A percentile compares a stretch with the other conserved stretches of the same genome.
phyloP scores from a whole-genome alignment of 2,888 invertebrate genomes.

The Ditula angustiorana region DNA sequence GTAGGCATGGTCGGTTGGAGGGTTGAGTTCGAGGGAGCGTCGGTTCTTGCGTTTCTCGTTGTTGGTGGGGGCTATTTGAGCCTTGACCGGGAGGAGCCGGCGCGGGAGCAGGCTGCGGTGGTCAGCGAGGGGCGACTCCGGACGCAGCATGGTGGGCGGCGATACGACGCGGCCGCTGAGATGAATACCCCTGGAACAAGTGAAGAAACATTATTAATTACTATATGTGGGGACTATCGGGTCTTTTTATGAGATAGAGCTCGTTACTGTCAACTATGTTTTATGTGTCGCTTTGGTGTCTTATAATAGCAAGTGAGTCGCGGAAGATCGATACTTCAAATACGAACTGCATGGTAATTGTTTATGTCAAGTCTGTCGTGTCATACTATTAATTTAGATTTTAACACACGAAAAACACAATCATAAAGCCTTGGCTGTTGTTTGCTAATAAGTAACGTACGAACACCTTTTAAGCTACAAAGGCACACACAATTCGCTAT shows the following conservation, averaged over 20 bases:
- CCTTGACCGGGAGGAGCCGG: constrained; percentile 77
- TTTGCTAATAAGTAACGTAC: neutral
- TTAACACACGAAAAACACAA: neutral
- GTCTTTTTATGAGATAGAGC: too few species aligned
- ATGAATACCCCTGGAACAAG: constrained; percentile 74
- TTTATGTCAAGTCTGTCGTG: neutral
- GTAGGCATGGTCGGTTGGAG: constrained; percentile 72
- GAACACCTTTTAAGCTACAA: neutral
- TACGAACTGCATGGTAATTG: neutral
- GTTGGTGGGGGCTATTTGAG: constrained; percentile 78
- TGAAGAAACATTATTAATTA: neutral
- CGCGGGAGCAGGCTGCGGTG: constrained; percentile 81
- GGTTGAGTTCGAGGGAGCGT: constrained; percentile 80
- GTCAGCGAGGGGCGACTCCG: constrained; percentile 84
- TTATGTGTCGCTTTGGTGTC: too few species aligned
- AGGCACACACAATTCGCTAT: neutral
- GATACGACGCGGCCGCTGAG: constrained; percentile 66
- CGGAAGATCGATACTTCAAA: neutral
- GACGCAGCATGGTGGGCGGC: constrained; percentile 80
- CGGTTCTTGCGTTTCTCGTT: constrained; percentile 71
- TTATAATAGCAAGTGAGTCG: neutral
- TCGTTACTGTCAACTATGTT: too few species aligned
- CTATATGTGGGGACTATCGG: too few species aligned
- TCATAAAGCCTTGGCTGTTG: neutral
- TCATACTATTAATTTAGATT: neutral